These are phyloP conservation scores for Caenorhabditis panamensis DNA, from an alignment of 2,888 invertebrate species.

Conservation along the genomic window DNA sequence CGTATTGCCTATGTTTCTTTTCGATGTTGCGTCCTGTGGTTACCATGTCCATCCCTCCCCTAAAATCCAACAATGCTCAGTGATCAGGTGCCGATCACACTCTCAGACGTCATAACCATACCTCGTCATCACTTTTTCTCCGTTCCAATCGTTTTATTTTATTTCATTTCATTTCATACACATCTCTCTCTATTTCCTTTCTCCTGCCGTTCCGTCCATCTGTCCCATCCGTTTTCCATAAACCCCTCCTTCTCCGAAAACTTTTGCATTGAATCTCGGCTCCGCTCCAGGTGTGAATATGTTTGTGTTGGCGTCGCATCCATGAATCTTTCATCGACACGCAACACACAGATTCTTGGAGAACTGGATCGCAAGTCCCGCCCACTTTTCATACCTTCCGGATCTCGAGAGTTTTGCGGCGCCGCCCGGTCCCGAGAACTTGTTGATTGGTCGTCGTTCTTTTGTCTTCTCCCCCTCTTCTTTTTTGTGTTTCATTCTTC, in stretches of 20 bases:
- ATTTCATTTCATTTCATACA: background rate
- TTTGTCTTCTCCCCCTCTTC: constrained; percentile 7
- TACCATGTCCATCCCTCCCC: too few species aligned
- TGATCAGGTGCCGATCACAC: background rate
- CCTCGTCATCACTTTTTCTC: constrained; percentile 21
- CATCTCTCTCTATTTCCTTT: background rate
- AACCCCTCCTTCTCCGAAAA: constrained; percentile 16
- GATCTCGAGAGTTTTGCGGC: constrained; percentile 33
- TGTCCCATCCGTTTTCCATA: constrained; percentile 44
- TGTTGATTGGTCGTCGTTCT: constrained; percentile 33
- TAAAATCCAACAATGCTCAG: too few species aligned
- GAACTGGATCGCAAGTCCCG: constrained; percentile 22
- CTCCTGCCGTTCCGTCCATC: constrained; percentile 8
- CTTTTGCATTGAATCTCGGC: constrained; percentile 14
- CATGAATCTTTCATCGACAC: constrained; percentile 59
- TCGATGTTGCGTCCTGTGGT: too few species aligned
- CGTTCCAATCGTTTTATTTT: constrained; percentile 22
- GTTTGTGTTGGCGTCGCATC: background rate
- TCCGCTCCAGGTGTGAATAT: constrained; percentile 50
- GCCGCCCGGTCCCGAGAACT: constrained; percentile 8
- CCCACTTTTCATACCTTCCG: constrained; percentile 39
- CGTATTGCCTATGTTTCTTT: too few species aligned
- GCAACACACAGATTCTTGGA: constrained; percentile 15
- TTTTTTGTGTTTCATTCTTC: constrained; percentile 39
- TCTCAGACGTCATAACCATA: constrained; percentile 5